Evolutionary conservation across 2,888 invertebrate genomes (phyloP).

Genomic region (Coecobrya sp.): DNA sequence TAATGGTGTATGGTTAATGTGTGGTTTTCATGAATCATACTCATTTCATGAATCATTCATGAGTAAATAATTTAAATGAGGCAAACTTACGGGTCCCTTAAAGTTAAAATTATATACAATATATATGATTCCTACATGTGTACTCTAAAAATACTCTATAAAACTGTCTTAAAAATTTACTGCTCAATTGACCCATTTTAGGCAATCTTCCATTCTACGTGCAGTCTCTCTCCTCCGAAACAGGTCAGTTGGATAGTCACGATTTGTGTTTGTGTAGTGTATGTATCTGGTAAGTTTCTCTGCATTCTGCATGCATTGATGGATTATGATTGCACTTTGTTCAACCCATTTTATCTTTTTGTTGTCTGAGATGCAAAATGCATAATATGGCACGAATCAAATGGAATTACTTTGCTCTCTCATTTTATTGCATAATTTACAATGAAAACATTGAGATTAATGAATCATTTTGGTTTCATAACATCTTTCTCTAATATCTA

Average conservation of each 20-base stretch:
- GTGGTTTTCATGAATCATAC: no score
- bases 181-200: conserved; percentile 27
- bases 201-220: background rate
- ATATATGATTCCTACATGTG: background rate
- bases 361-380: background rate
- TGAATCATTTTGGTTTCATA: conserved; percentile 14
- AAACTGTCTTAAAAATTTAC: conserved; percentile 9
- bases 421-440: conserved; percentile 27
- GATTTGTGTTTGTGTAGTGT: background rate
- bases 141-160: background rate
- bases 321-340: conserved; percentile 26
- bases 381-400: background rate
- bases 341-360: background rate
- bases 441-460: background rate
- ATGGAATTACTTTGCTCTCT: background rate
- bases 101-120: background rate
- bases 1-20: no score
- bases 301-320: background rate
- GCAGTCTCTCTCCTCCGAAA: background rate
- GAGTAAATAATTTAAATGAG: background rate
- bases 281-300: conserved; percentile 6
- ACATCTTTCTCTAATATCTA: conserved; percentile 10
- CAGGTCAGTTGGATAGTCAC: conserved; percentile 26
- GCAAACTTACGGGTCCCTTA: background rate
- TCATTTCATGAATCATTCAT: no score